A percentile compares a stretch with the other conserved stretches of the same genome.
Conservation (phyloP, 2,113 vertebrate genomes). For the Synodontis membranacea region DNA sequence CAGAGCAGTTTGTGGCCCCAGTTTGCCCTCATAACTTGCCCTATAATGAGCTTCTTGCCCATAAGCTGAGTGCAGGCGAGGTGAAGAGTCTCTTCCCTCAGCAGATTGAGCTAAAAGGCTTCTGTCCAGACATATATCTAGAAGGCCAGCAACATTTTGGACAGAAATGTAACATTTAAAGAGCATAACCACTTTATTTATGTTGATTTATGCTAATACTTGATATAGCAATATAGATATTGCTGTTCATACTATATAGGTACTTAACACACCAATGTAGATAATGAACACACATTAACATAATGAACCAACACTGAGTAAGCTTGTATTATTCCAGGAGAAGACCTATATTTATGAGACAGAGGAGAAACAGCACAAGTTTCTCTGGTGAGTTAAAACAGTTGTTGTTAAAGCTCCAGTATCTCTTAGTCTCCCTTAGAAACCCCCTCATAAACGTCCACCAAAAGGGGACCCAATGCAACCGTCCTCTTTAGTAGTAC, state of each 20-base stretch:
- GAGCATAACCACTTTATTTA: neutral
- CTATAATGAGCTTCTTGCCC: slow-evolving; percentile 75
- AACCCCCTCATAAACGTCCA: slow-evolving; percentile 85
- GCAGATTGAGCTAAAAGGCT: slow-evolving; percentile 85
- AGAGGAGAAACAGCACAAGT: slow-evolving; percentile 82
- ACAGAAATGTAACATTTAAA: neutral
- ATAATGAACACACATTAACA: neutral
- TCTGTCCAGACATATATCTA: slow-evolving; percentile 88
- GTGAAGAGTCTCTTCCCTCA: slow-evolving; percentile 81
- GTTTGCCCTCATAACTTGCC: slow-evolving; percentile 80
- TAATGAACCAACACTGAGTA: neutral
- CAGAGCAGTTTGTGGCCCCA: slow-evolving; percentile 82
- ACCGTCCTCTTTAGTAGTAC: slow-evolving; percentile 83
- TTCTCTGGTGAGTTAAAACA: slow-evolving; percentile 77
- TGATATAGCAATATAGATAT: too few species aligned
- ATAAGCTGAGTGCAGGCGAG: slow-evolving; percentile 73
- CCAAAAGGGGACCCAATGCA: slow-evolving; percentile 78
- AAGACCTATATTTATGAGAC: slow-evolving; percentile 84
- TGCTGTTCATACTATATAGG: neutral
- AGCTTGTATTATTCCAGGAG: slow-evolving; percentile 52
- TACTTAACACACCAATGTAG: neutral
- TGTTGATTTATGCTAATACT: neutral
- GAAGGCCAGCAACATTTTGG: slow-evolving; percentile 74
- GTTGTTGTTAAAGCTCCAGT: neutral
- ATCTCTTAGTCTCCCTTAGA: slow-evolving; percentile 65